Conservation (phyloP, 2,797 vertebrate species). For the Melanotaenia nigrans region DNA sequence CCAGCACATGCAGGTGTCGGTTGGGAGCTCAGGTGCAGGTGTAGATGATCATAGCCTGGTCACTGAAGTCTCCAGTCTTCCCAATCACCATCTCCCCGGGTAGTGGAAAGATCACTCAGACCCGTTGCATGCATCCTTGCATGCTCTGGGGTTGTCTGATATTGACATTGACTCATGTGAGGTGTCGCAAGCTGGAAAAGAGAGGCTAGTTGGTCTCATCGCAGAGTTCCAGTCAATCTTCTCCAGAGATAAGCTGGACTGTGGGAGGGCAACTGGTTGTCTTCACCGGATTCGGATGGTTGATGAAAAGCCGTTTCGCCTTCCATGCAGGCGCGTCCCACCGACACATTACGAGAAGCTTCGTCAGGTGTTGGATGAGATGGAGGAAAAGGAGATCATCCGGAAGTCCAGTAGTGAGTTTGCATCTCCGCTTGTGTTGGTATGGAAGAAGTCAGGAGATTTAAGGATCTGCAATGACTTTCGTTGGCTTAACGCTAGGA, state of each 20-base stretch:
- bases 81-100: neutral
- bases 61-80: neutral
- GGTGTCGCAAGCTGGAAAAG: neutral
- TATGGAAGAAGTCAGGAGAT: neutral
- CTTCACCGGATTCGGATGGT: neutral
- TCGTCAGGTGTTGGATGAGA: conserved; percentile 1
- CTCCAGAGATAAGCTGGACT: too few relatives aligned
- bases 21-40: too few relatives aligned
- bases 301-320: neutral
- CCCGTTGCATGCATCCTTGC: neutral
- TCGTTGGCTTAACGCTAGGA: too few relatives aligned
- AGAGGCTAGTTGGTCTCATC: neutral
- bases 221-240: neutral
- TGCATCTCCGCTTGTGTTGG: neutral
- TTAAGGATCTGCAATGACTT: neutral
- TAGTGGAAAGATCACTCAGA: neutral
- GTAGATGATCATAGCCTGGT: neutral
- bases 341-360: conserved; percentile 10
- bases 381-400: conserved; percentile 4
- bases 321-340: conserved; percentile 5
- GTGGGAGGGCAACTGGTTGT: neutral
- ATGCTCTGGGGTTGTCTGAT: conserved; percentile 2
- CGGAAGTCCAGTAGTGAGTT: neutral
- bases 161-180: conserved; percentile 1
- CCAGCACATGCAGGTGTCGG: too few relatives aligned